A percentile compares a stretch with the other conserved stretches of the same genome.
Conservation (phyloP, 2,797 vertebrate genomes). For the Loriculus beryllinus region DNA sequence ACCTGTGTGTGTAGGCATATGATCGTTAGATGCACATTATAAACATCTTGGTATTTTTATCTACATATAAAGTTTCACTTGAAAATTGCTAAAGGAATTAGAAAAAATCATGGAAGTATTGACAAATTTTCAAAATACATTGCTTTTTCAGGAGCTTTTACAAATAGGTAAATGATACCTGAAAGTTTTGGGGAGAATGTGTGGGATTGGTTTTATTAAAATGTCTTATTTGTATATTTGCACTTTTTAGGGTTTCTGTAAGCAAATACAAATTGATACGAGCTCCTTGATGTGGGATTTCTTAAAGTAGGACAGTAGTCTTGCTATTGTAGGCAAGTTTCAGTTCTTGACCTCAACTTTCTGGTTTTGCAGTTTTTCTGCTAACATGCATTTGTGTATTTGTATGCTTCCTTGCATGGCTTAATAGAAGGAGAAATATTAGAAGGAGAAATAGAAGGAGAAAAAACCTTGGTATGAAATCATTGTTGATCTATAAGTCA, state of each 20-base stretch:
- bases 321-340: not conserved
- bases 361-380: not conserved
- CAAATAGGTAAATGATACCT: not conserved
- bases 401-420: not conserved
- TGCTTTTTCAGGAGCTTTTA: not conserved
- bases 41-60: not conserved
- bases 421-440: not conserved
- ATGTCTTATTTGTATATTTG: not conserved
- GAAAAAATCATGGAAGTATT: not conserved
- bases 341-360: not conserved
- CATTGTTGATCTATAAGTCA: not conserved
- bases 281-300: not conserved
- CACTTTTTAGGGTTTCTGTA: not conserved
- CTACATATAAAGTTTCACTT: not conserved
- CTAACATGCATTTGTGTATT: not conserved
- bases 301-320: fast-evolving
- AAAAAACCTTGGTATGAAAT: not conserved
- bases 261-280: not conserved
- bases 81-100: not conserved
- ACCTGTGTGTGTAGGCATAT: fast-evolving
- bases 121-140: not conserved
- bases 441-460: too few species aligned
- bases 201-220: not conserved
- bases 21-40: not conserved
- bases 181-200: not conserved